Conservation (phyloP, 2,888 invertebrate genomes). For the Tetanocera ferruginea region DNA sequence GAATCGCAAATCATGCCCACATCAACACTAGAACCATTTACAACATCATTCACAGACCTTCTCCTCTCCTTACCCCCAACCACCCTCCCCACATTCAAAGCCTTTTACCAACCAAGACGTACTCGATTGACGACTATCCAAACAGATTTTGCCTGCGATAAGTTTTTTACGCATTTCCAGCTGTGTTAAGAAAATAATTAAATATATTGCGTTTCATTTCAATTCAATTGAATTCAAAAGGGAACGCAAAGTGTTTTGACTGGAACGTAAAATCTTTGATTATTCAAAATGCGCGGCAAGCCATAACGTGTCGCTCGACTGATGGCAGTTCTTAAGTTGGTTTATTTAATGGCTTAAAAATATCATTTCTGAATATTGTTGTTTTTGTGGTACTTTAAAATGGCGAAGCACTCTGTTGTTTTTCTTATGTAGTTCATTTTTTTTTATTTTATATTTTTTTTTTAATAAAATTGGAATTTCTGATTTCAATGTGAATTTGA, state of each 20-base stretch:
- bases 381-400: not conserved
- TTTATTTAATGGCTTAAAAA: not conserved
- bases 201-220: constrained; percentile 20
- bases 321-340: not conserved
- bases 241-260: not conserved
- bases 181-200: constrained; percentile 11
- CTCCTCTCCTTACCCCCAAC: too few relatives aligned
- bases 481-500: too few relatives aligned
- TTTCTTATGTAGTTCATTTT: too few relatives aligned
- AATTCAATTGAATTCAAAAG: not conserved
- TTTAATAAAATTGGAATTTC: too few relatives aligned
- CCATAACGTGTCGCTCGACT: too few relatives aligned
- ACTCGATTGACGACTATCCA: not conserved
- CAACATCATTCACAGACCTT: too few relatives aligned
- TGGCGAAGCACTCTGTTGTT: not conserved
- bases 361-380: not conserved
- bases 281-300: not conserved
- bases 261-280: not conserved
- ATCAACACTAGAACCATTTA: too few relatives aligned
- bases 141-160: constrained; percentile 15
- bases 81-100: too few relatives aligned
- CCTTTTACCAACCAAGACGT: not conserved
- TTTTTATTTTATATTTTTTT: not conserved
- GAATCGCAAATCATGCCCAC: too few relatives aligned
- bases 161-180: not conserved